Conservation (phyloP, 1,140 invertebrate species). For the Pseudomyrmex dendroicus region DNA sequence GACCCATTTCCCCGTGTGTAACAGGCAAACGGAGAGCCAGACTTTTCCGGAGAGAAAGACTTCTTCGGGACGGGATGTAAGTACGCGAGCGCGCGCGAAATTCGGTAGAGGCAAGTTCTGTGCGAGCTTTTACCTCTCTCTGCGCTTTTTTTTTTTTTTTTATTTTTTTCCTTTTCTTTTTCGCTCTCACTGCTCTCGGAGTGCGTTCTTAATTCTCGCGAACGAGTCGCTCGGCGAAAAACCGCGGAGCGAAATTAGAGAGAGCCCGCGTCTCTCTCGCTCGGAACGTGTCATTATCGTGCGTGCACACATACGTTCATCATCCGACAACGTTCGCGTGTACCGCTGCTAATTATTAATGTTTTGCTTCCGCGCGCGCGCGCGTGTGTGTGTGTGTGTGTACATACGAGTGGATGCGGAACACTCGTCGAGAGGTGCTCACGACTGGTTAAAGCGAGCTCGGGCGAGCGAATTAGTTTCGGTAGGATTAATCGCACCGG, state of each 20-base stretch:
- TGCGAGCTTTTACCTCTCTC: not conserved
- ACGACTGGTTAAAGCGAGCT: slow-evolving; percentile 75
- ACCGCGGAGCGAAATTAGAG: slow-evolving; percentile 6
- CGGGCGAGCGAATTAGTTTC: slow-evolving; percentile 80
- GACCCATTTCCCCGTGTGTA: slow-evolving; percentile 68
- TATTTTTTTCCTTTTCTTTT: not conserved
- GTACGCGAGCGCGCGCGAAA: slow-evolving; percentile 39
- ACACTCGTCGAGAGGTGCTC: slow-evolving; percentile 19
- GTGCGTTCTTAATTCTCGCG: slow-evolving; percentile 9
- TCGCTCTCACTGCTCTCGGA: slow-evolving; percentile 12
- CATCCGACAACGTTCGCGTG: not conserved
- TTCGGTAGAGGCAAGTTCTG: slow-evolving; percentile 40
- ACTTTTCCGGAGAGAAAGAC: slow-evolving; percentile 58
- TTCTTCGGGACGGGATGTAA: slow-evolving; percentile 41
- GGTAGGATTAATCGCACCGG: slow-evolving; percentile 78
- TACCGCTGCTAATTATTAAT: slow-evolving; percentile 71
- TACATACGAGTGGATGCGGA: not conserved
- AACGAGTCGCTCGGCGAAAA: not conserved
- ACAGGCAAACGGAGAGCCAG: slow-evolving; percentile 62
- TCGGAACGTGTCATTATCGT: not conserved
- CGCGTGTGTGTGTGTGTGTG: no score
- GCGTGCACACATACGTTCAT: not conserved
- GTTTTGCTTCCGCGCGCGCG: slow-evolving; percentile 43
- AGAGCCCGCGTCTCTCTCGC: not conserved
- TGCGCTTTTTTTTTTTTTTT: not conserved